These are phyloP conservation scores for Drosophila willistoni DNA, from an alignment of 1,140 invertebrate genomes.

Conservation along the genomic window DNA sequence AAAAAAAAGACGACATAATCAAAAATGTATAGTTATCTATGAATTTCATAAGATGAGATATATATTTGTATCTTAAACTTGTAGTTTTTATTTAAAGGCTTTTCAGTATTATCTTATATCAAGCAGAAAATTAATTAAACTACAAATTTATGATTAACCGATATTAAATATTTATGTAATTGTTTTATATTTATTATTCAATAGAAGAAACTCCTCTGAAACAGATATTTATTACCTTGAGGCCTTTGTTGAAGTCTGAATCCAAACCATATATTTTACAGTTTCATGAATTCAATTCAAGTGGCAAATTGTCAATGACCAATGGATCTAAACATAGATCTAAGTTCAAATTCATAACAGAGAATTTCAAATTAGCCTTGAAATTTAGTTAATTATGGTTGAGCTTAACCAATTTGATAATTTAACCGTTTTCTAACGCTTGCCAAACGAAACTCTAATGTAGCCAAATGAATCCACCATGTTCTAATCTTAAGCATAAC, in stretches of 20 bases:
- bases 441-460: slow-evolving; percentile 16
- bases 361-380: not conserved
- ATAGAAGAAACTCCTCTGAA: no score
- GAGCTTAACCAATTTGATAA: slow-evolving; percentile 31
- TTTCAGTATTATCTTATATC: not conserved
- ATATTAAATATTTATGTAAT: no score
- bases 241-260: no score
- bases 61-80: not conserved
- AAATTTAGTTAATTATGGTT: slow-evolving; percentile 41
- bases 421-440: slow-evolving; percentile 32
- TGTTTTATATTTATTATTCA: no score
- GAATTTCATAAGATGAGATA: not conserved
- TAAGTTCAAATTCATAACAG: slow-evolving; percentile 29
- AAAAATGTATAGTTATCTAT: not conserved
- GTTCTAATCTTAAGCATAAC: not conserved
- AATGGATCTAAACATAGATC: not conserved
- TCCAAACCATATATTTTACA: no score
- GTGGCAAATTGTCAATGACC: not conserved
- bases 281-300: no score
- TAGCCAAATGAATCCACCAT: slow-evolving; percentile 30
- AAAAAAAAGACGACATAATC: not conserved
- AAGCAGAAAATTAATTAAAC: no score
- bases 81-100: not conserved
- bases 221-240: no score
- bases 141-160: no score